Evolutionary conservation across 2,888 invertebrate genomes (phyloP).

Genomic region (Drymonia ruficornis): DNA sequence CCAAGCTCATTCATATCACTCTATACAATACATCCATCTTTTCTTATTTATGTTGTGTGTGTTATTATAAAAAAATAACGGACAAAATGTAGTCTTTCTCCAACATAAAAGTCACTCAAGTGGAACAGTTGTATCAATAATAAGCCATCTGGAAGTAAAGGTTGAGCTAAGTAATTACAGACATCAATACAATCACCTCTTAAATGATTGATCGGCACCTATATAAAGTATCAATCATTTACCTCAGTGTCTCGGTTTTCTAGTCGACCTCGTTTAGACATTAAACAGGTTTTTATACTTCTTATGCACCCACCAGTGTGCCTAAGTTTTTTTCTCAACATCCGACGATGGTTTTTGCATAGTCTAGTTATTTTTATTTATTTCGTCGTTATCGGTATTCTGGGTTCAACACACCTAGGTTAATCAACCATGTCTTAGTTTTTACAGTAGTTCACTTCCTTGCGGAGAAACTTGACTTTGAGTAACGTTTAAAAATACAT

Average conservation of each 20-base stretch:
- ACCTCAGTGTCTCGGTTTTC: conserved; percentile 23
- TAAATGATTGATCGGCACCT: background rate
- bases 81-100: no score
- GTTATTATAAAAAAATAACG: no score
- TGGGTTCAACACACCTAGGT: background rate
- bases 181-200: no score
- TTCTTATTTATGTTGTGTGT: no score
- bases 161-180: no score
- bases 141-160: no score
- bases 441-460: background rate
- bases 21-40: no score
- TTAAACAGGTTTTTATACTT: conserved; percentile 2
- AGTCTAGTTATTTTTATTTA: background rate
- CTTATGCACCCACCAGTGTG: background rate
- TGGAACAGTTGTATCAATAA: no score
- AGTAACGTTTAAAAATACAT: background rate
- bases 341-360: conserved; percentile 2
- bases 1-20: no score
- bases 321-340: conserved; percentile 1
- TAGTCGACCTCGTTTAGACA: conserved; percentile 22
- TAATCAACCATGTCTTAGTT: background rate
- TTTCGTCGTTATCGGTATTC: background rate
- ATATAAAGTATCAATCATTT: conserved; percentile 9
- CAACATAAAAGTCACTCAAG: no score
- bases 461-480: background rate